A percentile compares a stretch with the other conserved stretches of the same genome.
Conservation (phyloP, 2,113 vertebrate species). For the Suncus etruscus region DNA sequence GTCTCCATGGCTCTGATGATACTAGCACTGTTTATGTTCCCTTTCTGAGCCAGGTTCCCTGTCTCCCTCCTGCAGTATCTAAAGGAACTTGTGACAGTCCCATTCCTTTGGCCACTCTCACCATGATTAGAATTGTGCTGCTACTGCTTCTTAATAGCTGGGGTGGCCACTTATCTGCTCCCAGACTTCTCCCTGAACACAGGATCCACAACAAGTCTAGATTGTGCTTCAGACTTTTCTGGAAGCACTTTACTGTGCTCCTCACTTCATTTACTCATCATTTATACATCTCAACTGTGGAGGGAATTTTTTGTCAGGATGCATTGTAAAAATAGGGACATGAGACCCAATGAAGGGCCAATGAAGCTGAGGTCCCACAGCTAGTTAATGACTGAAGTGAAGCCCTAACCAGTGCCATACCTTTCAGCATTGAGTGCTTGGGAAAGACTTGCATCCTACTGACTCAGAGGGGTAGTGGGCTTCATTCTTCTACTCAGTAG, state of each 20-base stretch:
- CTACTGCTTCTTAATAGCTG: too few species aligned
- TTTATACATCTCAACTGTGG: background rate
- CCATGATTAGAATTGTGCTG: too few species aligned
- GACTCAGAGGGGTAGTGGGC: background rate
- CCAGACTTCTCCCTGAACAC: background rate
- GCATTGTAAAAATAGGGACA: background rate
- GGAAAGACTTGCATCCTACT: background rate
- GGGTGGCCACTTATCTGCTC: too few species aligned
- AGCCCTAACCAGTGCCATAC: background rate
- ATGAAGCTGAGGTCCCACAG: accelerated
- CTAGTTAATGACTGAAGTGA: background rate
- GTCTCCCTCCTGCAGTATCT: too few species aligned
- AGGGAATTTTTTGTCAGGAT: background rate
- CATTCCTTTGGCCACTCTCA: too few species aligned
- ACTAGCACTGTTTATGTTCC: too few species aligned
- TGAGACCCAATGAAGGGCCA: background rate
- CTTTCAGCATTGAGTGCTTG: too few species aligned
- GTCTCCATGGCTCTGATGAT: too few species aligned
- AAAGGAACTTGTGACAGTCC: too few species aligned
- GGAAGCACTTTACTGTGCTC: background rate
- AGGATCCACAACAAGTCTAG: background rate
- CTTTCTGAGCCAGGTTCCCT: too few species aligned
- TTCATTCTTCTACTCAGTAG: background rate
- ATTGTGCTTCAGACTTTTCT: background rate
- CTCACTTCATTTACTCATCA: background rate